Conservation (phyloP, 37 sponge, comb jelly and placozoan species). For the Cliona cf. orientalis region DNA sequence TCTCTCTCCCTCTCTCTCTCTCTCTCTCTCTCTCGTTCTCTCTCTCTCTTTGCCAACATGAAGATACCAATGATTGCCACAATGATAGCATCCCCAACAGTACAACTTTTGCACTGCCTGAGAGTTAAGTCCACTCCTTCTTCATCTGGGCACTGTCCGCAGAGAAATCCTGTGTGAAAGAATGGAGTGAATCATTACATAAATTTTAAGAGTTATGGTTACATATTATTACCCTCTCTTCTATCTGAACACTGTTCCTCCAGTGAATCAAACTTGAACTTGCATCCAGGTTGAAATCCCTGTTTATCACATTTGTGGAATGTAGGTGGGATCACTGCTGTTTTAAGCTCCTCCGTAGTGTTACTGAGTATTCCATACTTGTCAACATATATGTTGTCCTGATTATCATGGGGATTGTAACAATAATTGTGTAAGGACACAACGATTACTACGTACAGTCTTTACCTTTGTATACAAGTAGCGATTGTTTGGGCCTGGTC, state of each 20-base stretch:
- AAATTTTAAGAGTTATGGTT: no score
- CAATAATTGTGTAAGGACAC: neutral
- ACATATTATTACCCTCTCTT: conserved; percentile 40
- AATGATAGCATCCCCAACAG: neutral
- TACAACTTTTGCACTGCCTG: conserved; percentile 1
- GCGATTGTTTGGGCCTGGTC: conserved; percentile 1
- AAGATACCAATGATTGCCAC: conserved; percentile 21
- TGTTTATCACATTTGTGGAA: conserved; percentile 36
- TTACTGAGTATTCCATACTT: neutral
- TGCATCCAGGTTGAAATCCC: conserved; percentile 30
- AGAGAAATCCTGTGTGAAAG: conserved; percentile 38
- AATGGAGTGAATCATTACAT: no score
- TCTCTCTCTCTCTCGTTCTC: conserved; percentile 31
- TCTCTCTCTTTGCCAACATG: conserved; percentile 32
- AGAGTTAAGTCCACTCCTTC: conserved; percentile 35
- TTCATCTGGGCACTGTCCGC: conserved; percentile 21
- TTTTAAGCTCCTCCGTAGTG: neutral
- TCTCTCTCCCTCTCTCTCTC: conserved; percentile 38
- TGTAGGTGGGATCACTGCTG: conserved; percentile 17
- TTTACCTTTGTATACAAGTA: conserved; percentile 58
- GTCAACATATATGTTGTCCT: no score
- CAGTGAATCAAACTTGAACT: conserved; percentile 40
- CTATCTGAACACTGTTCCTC: conserved; percentile 36
- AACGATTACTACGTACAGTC: neutral
- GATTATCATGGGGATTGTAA: neutral